These are phyloP conservation scores for Machimus atricapillus DNA, from an alignment of 2,888 invertebrate genomes.

Conservation along the genomic window DNA sequence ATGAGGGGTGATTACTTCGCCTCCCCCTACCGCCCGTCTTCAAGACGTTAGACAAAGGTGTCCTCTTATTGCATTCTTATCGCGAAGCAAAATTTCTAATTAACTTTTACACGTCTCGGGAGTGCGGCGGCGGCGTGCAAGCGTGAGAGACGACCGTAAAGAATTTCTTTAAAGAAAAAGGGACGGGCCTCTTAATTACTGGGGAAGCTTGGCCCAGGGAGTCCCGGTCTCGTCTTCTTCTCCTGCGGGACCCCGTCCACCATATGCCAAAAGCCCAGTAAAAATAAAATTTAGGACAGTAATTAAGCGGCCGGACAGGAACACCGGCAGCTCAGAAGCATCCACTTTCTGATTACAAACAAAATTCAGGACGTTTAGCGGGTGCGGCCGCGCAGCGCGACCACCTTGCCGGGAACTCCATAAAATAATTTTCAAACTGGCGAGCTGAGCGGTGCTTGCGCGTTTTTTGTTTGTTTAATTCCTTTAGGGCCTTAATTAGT, in stretches of 20 bases:
- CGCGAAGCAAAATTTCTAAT: not conserved
- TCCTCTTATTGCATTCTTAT: not conserved
- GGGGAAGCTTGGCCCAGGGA: not conserved
- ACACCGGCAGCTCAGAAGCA: conserved; percentile 22
- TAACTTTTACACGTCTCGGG: not conserved
- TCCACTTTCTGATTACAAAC: conserved; percentile 6
- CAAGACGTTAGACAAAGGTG: not conserved
- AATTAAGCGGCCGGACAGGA: conserved; percentile 37
- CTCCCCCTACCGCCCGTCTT: not conserved
- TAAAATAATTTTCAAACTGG: conserved; percentile 9
- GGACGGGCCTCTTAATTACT: not conserved
- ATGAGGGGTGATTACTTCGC: not conserved
- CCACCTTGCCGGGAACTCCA: conserved; percentile 9
- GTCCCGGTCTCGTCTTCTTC: not conserved
- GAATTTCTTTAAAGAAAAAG: not conserved
- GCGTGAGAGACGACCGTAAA: not conserved
- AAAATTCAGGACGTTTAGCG: conserved; percentile 4
- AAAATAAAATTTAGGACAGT: conserved; percentile 34
- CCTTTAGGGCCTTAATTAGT: conserved; percentile 44
- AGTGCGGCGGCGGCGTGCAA: not conserved
- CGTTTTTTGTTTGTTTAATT: conserved; percentile 41
- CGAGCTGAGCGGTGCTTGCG: conserved; percentile 9
- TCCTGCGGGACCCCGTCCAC: not conserved
- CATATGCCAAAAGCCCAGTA: conserved; percentile 32
- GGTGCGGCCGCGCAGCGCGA: not conserved